Evolutionary conservation across 2,113 vertebrate genomes (phyloP).

Genomic region (Ammospiza caudacuta): DNA sequence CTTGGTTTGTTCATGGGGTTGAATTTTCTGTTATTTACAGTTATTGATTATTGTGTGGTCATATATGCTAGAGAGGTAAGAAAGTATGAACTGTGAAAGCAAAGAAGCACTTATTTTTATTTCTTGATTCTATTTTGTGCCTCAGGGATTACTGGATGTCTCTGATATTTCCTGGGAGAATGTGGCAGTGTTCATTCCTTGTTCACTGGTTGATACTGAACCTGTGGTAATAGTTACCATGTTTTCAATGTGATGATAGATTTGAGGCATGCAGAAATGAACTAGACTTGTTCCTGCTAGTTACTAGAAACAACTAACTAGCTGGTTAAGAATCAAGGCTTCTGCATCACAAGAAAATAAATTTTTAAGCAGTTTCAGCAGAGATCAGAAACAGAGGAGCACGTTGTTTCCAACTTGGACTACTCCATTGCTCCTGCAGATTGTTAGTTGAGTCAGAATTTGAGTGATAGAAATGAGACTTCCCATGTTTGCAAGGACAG

Average conservation of each 20-base stretch:
- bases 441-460: neutral
- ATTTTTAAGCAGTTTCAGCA: neutral
- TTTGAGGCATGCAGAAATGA: neutral
- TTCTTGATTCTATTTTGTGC: constrained; percentile 14
- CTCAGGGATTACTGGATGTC: neutral
- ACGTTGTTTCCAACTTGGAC: accelerated
- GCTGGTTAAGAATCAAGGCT: neutral
- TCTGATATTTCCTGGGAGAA: neutral
- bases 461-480: neutral
- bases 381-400: neutral
- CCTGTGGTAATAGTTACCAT: neutral
- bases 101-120: neutral
- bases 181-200: neutral
- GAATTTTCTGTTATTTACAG: neutral
- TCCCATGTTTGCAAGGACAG: neutral
- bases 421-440: neutral
- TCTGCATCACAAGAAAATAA: neutral
- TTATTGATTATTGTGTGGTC: neutral
- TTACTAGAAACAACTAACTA: neutral
- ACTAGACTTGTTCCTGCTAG: neutral
- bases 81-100: neutral
- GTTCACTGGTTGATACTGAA: neutral
- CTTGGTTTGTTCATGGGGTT: neutral
- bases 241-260: neutral
- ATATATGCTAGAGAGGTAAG: neutral